phyloP scores from a whole-genome alignment of 2,888 invertebrate species.

The Meandrusa payeni region DNA sequence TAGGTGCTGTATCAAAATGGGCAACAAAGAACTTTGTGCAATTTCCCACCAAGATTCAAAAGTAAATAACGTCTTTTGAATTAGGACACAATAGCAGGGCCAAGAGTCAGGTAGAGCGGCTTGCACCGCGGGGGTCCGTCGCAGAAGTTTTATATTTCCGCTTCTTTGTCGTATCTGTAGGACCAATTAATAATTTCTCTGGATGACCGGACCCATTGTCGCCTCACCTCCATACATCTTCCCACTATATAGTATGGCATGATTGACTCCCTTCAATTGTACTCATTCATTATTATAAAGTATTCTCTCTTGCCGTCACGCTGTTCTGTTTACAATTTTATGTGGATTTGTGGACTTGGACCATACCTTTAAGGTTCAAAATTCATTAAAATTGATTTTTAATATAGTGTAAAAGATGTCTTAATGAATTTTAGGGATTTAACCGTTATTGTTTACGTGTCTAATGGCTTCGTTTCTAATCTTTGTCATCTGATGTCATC shows the following conservation, averaged over 20 bases:
- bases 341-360: conserved; percentile 20
- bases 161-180: conserved; percentile 71
- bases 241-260: conserved; percentile 62
- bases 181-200: conserved; percentile 79
- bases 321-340: conserved; percentile 35
- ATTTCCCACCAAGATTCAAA: conserved; percentile 75
- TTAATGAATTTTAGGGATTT: conserved; percentile 5
- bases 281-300: conserved; percentile 70
- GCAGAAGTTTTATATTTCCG: conserved; percentile 80
- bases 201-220: conserved; percentile 77
- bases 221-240: conserved; percentile 49
- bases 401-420: conserved; percentile 1
- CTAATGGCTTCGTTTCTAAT: conserved; percentile 22
- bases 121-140: conserved; percentile 68
- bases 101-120: conserved; percentile 79
- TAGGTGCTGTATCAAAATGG: conserved; percentile 5
- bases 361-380: conserved; percentile 1
- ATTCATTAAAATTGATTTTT: conserved; percentile 20
- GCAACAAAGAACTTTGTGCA: conserved; percentile 63
- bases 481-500: too few relatives aligned
- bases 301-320: conserved; percentile 57
- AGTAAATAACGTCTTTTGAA: conserved; percentile 73
- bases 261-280: conserved; percentile 77
- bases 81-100: conserved; percentile 66
- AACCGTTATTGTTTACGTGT: neutral